Conservation (phyloP, 2,888 invertebrate species). For the Muscina levida region DNA sequence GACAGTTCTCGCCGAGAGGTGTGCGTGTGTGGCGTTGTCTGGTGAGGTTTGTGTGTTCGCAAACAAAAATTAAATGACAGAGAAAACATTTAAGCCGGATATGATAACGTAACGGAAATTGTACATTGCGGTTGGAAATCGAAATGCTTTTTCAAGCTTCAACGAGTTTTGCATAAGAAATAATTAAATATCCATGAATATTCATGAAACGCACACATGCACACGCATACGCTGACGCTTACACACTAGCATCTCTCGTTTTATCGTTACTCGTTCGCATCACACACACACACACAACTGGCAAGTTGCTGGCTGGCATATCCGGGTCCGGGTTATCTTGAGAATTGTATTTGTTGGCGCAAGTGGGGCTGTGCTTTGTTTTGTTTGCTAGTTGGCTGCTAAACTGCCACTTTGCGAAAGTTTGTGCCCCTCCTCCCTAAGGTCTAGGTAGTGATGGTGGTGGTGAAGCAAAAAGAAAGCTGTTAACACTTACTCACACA, state of each 20-base stretch:
- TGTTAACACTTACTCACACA: conserved; percentile 63
- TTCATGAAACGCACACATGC: conserved; percentile 36
- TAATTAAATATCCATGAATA: conserved; percentile 61
- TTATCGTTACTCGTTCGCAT: neutral
- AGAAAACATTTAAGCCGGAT: conserved; percentile 47
- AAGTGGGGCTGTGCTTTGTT: conserved; percentile 12
- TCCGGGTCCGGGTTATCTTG: neutral
- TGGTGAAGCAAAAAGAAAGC: conserved; percentile 44
- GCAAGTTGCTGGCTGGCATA: neutral
- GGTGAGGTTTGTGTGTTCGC: neutral
- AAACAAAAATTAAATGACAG: conserved; percentile 24
- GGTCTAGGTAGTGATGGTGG: neutral
- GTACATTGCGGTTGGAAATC: conserved; percentile 50
- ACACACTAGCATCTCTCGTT: neutral
- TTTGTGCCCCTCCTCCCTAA: neutral
- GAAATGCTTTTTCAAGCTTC: conserved; percentile 34
- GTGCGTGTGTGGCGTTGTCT: neutral
- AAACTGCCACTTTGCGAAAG: conserved; percentile 40
- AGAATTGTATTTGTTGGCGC: neutral
- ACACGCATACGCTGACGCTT: neutral
- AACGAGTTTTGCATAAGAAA: conserved; percentile 39
- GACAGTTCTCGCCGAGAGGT: too few relatives aligned
- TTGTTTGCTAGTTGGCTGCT: conserved; percentile 39
- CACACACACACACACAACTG: conserved; percentile 1
- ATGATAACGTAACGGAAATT: conserved; percentile 62